Conservation (phyloP, 1,140 invertebrate genomes). For the Lerema accius region DNA sequence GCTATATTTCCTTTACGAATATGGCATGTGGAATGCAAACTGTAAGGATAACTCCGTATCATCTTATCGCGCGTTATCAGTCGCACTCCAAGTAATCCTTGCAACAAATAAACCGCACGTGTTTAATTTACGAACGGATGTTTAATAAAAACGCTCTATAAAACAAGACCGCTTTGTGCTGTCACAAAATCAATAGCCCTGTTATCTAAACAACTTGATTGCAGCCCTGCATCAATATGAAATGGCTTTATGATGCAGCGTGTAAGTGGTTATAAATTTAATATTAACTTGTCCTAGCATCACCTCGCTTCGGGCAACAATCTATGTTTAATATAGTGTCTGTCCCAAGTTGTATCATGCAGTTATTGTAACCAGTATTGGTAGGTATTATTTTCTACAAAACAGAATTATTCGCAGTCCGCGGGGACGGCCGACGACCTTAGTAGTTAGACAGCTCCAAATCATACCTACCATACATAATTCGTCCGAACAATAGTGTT, state of each 20-base stretch:
- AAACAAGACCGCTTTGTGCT: not conserved
- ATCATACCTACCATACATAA: conserved; percentile 47
- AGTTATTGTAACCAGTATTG: too few relatives aligned
- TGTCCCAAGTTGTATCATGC: too few relatives aligned
- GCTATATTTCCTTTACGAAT: not conserved
- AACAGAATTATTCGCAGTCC: conserved; percentile 32
- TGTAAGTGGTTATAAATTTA: too few relatives aligned
- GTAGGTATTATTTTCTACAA: too few relatives aligned
- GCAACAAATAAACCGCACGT: conserved; percentile 10
- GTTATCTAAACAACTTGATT: conserved; percentile 22
- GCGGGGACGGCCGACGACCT: conserved; percentile 46
- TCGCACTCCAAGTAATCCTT: conserved; percentile 8
- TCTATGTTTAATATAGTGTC: too few relatives aligned
- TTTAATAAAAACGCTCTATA: conserved; percentile 2
- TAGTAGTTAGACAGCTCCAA: conserved; percentile 49
- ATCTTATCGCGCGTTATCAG: conserved; percentile 9
- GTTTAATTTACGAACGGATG: not conserved
- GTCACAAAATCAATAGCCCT: conserved; percentile 4
- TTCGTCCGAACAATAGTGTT: conserved; percentile 43
- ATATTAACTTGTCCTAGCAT: too few relatives aligned
- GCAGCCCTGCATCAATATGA: conserved; percentile 14
- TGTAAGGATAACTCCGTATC: conserved; percentile 1
- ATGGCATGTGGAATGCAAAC: not conserved
- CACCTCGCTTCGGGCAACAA: too few relatives aligned
- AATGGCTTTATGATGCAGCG: not conserved